These are phyloP conservation scores for Drosophila athabasca DNA, from an alignment of 1,140 invertebrate species.

Conservation along the genomic window DNA sequence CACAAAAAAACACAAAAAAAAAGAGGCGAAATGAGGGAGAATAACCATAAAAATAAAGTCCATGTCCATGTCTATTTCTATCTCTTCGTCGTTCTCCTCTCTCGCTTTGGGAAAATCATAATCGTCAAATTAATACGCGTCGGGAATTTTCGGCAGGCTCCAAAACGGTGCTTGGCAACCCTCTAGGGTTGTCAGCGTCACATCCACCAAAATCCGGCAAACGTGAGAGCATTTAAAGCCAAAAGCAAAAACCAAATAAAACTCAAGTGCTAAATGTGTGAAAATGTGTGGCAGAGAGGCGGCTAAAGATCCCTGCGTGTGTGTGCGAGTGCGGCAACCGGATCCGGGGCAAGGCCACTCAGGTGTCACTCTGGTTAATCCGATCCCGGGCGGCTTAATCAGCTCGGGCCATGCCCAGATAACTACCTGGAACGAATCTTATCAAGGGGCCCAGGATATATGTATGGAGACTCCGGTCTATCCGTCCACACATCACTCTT, in stretches of 20 bases:
- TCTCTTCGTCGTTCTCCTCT: too few species aligned
- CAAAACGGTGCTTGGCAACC: constrained; percentile 60
- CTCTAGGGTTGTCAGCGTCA: constrained; percentile 4
- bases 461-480: background rate
- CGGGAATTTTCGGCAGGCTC: constrained; percentile 49
- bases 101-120: constrained; percentile 65
- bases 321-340: background rate
- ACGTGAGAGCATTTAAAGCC: constrained; percentile 76
- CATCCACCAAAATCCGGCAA: constrained; percentile 44
- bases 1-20: background rate
- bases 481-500: constrained; percentile 28
- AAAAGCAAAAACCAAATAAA: constrained; percentile 70
- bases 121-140: constrained; percentile 75
- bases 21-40: background rate
- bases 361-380: constrained; percentile 65
- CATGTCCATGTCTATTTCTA: too few species aligned
- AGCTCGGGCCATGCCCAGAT: constrained; percentile 37
- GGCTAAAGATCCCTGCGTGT: background rate
- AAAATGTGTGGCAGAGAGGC: constrained; percentile 12
- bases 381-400: constrained; percentile 53
- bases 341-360: constrained; percentile 35
- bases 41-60: constrained; percentile 4
- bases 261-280: constrained; percentile 66
- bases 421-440: constrained; percentile 34
- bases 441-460: constrained; percentile 3